These are phyloP conservation scores for Chitala chitala DNA, from an alignment of 2,113 vertebrate genomes.

Conservation along the genomic window DNA sequence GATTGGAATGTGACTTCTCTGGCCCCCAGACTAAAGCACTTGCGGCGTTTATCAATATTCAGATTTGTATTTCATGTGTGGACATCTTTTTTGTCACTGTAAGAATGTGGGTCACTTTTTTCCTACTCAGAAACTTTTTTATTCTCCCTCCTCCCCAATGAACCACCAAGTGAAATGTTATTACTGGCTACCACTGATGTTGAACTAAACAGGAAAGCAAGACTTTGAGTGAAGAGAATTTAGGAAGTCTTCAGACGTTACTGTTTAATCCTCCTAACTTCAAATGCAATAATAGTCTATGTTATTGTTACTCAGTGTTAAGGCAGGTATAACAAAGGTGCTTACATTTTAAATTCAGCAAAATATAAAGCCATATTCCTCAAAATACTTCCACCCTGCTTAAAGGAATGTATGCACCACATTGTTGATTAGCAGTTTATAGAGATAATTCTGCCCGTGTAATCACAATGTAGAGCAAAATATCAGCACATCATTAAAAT, in stretches of 20 bases:
- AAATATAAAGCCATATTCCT: no score
- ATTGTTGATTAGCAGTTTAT: no score
- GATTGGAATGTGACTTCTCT: conserved; percentile 47
- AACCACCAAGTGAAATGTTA: conserved; percentile 48
- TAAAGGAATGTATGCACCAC: no score
- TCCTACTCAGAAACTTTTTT: conserved; percentile 51
- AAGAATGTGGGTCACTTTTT: conserved; percentile 66
- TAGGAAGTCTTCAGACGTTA: conserved; percentile 26
- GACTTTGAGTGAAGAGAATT: conserved; percentile 33
- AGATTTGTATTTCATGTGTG: conserved; percentile 32
- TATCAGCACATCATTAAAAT: no score
- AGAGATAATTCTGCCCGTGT: no score
- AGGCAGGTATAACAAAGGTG: background rate
- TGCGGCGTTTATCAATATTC: conserved; percentile 63
- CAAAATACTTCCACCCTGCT: no score
- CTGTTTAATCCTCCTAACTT: background rate
- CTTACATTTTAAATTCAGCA: conserved; percentile 7
- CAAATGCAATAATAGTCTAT: background rate
- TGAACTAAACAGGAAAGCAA: conserved; percentile 30
- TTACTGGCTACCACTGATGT: conserved; percentile 46
- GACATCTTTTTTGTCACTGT: conserved; percentile 50
- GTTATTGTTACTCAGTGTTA: conserved; percentile 4
- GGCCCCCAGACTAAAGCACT: conserved; percentile 57
- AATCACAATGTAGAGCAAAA: no score
- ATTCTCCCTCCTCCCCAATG: background rate